phyloP scores from a whole-genome alignment of 2,113 vertebrate species.

The Paratilapia polleni region DNA sequence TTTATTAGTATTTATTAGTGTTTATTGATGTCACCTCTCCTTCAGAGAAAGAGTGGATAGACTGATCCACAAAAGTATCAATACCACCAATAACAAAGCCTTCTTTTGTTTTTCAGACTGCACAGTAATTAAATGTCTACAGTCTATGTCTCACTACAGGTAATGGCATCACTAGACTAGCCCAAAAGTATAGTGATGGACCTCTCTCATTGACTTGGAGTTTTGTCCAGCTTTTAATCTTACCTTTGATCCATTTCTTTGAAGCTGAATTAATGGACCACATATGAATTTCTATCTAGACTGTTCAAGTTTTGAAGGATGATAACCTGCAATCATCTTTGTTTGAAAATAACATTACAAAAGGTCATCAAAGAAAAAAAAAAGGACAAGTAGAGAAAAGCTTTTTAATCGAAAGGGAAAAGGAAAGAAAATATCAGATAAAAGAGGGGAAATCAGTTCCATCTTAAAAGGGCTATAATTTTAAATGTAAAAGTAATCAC shows the following conservation, averaged over 20 bases:
- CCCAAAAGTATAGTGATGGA: constrained; percentile 1
- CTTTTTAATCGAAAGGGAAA: not conserved
- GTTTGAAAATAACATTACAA: not conserved
- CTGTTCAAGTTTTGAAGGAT: not conserved
- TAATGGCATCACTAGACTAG: constrained; percentile 2
- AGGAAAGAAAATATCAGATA: not conserved
- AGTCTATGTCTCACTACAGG: not conserved
- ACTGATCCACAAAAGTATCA: not conserved
- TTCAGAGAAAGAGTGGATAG: not conserved
- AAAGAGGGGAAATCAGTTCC: not conserved
- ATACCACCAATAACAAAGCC: not conserved
- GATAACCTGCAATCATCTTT: not conserved
- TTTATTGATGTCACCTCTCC: no score
- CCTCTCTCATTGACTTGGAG: constrained; percentile 7
- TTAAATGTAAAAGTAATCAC: not conserved
- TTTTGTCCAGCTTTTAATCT: constrained; percentile 7
- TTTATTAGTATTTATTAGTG: no score
- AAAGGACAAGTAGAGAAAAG: not conserved
- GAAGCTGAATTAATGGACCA: constrained; percentile 19
- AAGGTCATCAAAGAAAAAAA: constrained; percentile 18
- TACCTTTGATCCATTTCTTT: constrained; percentile 51
- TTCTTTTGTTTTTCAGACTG: not conserved
- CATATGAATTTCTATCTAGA: constrained; percentile 22
- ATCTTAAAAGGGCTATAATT: not conserved
- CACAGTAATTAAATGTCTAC: not conserved